phyloP scores from a whole-genome alignment of 2,113 vertebrate species.

The Planiliza haematocheilus region DNA sequence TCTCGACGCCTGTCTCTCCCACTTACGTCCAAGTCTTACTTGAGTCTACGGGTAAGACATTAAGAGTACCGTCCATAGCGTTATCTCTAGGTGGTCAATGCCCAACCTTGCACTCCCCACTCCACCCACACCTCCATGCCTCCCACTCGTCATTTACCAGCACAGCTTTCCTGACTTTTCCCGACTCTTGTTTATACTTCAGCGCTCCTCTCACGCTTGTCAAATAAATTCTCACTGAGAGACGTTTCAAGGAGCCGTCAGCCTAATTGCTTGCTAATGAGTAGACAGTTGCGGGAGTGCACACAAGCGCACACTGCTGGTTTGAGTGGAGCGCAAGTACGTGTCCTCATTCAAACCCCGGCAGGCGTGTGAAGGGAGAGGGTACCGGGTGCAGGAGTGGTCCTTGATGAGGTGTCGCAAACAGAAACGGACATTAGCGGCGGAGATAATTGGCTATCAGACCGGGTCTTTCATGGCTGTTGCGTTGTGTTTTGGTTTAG shows the following conservation, averaged over 20 bases:
- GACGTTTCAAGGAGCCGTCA: constrained; percentile 72
- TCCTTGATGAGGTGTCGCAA: constrained; percentile 27
- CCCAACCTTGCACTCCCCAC: not conserved
- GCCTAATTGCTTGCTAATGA: constrained; percentile 77
- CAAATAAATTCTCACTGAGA: constrained; percentile 61
- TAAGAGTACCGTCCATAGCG: not conserved
- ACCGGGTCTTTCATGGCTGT: constrained; percentile 1
- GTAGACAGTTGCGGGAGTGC: constrained; percentile 51
- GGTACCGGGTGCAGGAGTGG: not conserved
- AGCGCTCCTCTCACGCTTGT: constrained; percentile 41
- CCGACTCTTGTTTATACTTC: constrained; percentile 55
- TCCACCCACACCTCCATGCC: no score
- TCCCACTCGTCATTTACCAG: not conserved
- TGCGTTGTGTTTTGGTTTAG: constrained; percentile 14
- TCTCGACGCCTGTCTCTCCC: constrained; percentile 25
- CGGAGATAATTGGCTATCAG: constrained; percentile 42
- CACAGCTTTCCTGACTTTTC: not conserved
- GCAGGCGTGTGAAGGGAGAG: not conserved
- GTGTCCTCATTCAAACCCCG: constrained; percentile 36
- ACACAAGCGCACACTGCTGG: not conserved
- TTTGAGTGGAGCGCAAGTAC: constrained; percentile 35
- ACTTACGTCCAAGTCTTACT: constrained; percentile 27
- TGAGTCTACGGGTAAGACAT: not conserved
- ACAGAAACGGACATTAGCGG: constrained; percentile 12
- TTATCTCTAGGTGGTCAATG: constrained; percentile 16